Conservation (phyloP, 1,140 invertebrate genomes). For the Nephila pilipes region DNA sequence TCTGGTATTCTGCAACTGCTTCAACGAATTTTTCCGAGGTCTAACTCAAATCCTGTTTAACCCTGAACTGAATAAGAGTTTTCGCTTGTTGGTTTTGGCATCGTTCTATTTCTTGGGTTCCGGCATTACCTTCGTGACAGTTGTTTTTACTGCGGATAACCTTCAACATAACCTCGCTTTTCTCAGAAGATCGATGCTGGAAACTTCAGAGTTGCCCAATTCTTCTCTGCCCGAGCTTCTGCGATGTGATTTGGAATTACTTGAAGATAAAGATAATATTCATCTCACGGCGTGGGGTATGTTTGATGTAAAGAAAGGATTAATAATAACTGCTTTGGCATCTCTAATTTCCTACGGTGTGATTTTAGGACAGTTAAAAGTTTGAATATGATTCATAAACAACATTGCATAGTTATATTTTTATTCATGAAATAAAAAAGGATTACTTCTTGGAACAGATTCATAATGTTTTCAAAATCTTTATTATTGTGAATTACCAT, state of each 20-base stretch:
- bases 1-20: conserved; percentile 9
- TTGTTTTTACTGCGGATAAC: neutral
- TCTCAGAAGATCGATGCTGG: neutral
- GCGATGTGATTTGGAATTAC: neutral
- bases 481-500: too few relatives aligned
- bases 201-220: neutral
- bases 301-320: conserved; percentile 11
- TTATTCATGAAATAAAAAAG: too few relatives aligned
- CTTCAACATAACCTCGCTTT: neutral
- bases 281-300: conserved; percentile 33
- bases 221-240: neutral
- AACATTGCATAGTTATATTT: too few relatives aligned
- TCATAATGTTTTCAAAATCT: too few relatives aligned
- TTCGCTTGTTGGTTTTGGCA: neutral
- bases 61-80: neutral
- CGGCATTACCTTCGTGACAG: neutral
- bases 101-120: neutral
- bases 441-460: too few relatives aligned
- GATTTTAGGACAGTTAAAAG: conserved; percentile 8
- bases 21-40: conserved; percentile 9
- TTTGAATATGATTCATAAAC: neutral
- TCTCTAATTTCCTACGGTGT: conserved; percentile 41
- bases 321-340: neutral
- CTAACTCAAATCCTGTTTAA: neutral
- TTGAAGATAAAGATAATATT: conserved; percentile 38